Base-by-base conservation (phyloP, 2,888 invertebrate species). In the Pandemis heparana region DNA sequence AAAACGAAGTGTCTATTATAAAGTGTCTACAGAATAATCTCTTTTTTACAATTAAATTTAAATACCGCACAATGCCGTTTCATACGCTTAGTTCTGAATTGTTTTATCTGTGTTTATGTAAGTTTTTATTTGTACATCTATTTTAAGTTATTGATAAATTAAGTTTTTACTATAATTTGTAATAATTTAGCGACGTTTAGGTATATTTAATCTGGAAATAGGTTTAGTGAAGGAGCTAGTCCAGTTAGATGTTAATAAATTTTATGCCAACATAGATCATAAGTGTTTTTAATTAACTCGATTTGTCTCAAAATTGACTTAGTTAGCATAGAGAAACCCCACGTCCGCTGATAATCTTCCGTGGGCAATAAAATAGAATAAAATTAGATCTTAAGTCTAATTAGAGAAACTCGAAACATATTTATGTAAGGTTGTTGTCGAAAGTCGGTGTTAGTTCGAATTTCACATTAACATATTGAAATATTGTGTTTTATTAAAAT, bases 141-240 rank as follows among this genome's bases (percentile, higher is more conserved):
- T 83, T 83, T 82, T 87, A 85, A 86, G 85, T 77, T 84, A 87
- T 85, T 77, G 78, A 78, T 78, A 77, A 62, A 80, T 80, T 77
- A 67, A 70, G 69, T 66, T 74, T 75, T 75, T 73, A 75, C 77
- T 75, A 77, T 77, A 71, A 76, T 75, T 56, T 70, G 78, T 81
- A 69, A 64, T 78, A 79, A 77, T 81, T 81, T 79, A 80, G 79
- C 78, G 82, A 80, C 75, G 66, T 67, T 66, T 67, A 75, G 66
- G 60, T 18, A 68, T 59, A 65, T 66, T 41, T 62, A 38, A 79
- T 79, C 78, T 82, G 80, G 70, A 80, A 80, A 74, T 91, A 90
- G 87, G 79, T 81, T 83, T 89, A 91, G 80, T 85, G 84, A 91
- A 90, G 92, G 91, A 93, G 85, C 93, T 94, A 94, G 93, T 94